Conservation (phyloP, 2,888 invertebrate genomes). For the Tachina grossa region DNA sequence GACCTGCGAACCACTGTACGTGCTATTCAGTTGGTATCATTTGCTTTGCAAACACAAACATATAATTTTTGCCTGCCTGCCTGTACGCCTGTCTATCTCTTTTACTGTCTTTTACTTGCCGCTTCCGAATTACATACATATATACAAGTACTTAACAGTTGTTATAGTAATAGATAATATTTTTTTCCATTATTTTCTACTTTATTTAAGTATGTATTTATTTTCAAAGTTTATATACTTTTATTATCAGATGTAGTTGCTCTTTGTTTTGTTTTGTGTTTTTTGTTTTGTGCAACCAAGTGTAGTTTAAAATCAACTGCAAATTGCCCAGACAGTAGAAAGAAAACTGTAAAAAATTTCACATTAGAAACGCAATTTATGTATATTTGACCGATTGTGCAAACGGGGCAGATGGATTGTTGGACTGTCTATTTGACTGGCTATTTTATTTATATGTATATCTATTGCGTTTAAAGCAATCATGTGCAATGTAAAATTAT, state of each 20-base stretch:
- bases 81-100: neutral
- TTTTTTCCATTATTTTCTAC: neutral
- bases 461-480: constrained; percentile 2
- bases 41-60: constrained; percentile 6
- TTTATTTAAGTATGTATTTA: neutral
- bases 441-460: neutral
- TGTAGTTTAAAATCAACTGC: constrained; percentile 44
- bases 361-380: constrained; percentile 45
- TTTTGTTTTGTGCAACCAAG: constrained; percentile 48
- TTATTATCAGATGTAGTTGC: neutral
- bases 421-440: constrained; percentile 3
- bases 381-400: constrained; percentile 21
- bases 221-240: constrained; percentile 5
- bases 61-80: neutral
- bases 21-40: neutral
- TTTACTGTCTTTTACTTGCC: neutral
- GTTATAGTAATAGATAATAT: neutral
- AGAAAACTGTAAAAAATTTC: constrained; percentile 21
- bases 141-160: neutral
- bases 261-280: constrained; percentile 1
- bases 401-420: neutral
- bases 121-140: neutral
- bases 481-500: constrained; percentile 5
- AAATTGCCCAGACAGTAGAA: constrained; percentile 4
- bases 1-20: too few species aligned